phyloP scores from a whole-genome alignment of 2,797 vertebrate genomes.

The Anolis apletophallus region DNA sequence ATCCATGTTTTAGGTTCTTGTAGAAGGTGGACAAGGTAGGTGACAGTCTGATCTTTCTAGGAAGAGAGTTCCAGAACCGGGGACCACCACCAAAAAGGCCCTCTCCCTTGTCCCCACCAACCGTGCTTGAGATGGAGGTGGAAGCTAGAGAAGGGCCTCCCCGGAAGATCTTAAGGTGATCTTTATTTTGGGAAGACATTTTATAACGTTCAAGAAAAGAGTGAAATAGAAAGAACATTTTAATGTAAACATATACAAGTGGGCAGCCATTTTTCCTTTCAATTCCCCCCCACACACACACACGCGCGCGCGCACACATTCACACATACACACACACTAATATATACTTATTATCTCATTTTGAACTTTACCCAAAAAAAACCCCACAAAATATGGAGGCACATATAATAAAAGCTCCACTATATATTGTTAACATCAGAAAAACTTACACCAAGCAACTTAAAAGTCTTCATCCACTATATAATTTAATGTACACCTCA shows the following conservation, averaged over 20 bases:
- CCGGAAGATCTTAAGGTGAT: too few species aligned
- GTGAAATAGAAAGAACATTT: slow-evolving; percentile 1
- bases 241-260: slow-evolving; percentile 31
- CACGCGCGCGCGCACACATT: too few species aligned
- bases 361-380: slow-evolving; percentile 5
- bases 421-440: neutral
- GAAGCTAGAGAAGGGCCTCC: too few species aligned
- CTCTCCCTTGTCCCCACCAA: too few species aligned
- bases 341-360: slow-evolving; percentile 10
- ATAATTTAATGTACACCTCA: slow-evolving; percentile 60
- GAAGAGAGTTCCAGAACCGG: too few species aligned
- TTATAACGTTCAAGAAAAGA: slow-evolving; percentile 16
- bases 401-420: neutral
- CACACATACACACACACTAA: too few species aligned
- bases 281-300: neutral
- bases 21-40: too few species aligned
- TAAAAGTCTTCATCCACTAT: slow-evolving; percentile 5
- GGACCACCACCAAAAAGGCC: too few species aligned
- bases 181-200: neutral
- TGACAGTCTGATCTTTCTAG: too few species aligned
- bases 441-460: slow-evolving; percentile 41
- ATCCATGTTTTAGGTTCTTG: too few species aligned
- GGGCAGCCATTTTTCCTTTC: neutral
- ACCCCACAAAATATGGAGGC: neutral
- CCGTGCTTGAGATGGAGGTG: too few species aligned